Evolutionary conservation across 2,888 invertebrate species (phyloP).

Genomic region (Plagodis pulveraria): DNA sequence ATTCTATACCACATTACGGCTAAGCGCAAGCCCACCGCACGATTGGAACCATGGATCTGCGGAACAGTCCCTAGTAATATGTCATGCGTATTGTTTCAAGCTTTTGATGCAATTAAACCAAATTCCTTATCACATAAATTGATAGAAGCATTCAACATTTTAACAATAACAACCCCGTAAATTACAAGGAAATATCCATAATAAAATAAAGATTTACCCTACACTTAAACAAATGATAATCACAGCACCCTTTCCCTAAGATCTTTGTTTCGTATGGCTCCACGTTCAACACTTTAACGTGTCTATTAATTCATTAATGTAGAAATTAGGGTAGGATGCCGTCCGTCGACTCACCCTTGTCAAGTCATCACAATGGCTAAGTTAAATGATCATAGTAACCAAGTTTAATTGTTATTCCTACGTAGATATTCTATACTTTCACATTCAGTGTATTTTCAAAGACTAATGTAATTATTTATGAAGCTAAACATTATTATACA

Average conservation of each 20-base stretch:
- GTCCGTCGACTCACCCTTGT: constrained; percentile 54
- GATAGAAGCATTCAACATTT: too few species aligned
- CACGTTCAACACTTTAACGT: constrained; percentile 50
- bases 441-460: too few species aligned
- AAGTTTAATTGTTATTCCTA: constrained; percentile 31
- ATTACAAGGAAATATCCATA: neutral
- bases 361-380: constrained; percentile 54
- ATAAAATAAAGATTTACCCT: constrained; percentile 26
- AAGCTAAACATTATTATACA: too few species aligned
- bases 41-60: too few species aligned
- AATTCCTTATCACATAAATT: too few species aligned
- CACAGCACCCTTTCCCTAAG: constrained; percentile 41
- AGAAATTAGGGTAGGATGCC: constrained; percentile 52
- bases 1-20: too few species aligned
- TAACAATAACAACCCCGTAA: too few species aligned
- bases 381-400: constrained; percentile 41
- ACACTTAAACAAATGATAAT: constrained; percentile 34
- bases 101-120: too few species aligned
- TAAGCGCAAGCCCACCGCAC: too few species aligned
- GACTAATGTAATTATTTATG: too few species aligned
- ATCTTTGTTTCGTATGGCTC: constrained; percentile 36
- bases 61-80: too few species aligned
- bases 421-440: constrained; percentile 49
- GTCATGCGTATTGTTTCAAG: too few species aligned
- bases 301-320: constrained; percentile 64